These are phyloP conservation scores for Onychomys torridus DNA, from an alignment of 2,797 vertebrate species.

Conservation along the genomic window DNA sequence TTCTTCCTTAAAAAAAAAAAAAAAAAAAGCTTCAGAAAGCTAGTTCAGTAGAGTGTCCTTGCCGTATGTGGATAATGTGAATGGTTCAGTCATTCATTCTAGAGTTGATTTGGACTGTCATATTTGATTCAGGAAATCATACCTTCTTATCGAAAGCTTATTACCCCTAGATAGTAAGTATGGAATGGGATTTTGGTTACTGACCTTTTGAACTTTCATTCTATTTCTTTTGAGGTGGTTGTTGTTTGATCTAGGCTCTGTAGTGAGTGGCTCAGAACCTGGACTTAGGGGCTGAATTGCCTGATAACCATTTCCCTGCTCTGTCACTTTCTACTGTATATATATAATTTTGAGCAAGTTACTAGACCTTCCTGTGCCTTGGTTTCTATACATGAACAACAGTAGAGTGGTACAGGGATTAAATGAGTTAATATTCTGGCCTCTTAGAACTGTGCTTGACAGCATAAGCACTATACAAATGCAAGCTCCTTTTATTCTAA, in stretches of 20 bases:
- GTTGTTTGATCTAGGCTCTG: background rate
- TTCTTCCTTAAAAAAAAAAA: background rate
- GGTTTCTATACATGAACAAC: background rate
- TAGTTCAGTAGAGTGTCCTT: background rate
- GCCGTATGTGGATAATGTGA: background rate
- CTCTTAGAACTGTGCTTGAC: background rate
- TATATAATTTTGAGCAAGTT: background rate
- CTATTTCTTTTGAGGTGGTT: background rate
- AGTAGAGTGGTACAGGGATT: background rate
- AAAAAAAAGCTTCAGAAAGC: background rate
- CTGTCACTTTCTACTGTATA: background rate
- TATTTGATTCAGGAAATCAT: background rate
- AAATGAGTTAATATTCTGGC: background rate
- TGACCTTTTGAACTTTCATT: background rate
- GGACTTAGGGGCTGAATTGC: background rate
- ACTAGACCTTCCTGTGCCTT: background rate
- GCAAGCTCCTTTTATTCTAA: conserved; percentile 21
- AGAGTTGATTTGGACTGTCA: background rate
- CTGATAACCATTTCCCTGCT: background rate
- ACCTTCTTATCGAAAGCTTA: background rate
- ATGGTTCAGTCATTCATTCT: conserved; percentile 8
- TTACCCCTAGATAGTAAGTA: background rate
- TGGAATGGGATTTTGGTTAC: background rate
- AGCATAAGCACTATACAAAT: background rate
- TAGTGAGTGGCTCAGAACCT: background rate